Base-by-base conservation (phyloP, 2,888 invertebrate species). In the Sinopyrophorus schimmeli region DNA sequence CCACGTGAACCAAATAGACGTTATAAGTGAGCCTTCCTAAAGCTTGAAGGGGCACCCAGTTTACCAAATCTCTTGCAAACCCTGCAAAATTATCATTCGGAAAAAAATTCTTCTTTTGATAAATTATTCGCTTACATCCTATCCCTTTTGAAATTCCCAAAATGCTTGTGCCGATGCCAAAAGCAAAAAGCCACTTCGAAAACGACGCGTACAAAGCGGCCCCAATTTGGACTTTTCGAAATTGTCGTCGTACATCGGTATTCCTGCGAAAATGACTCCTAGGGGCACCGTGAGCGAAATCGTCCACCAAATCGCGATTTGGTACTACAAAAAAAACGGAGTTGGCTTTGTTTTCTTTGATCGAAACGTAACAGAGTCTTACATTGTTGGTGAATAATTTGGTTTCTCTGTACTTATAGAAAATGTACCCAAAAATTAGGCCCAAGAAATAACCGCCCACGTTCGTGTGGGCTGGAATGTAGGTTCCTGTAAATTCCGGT, bases 121-220 rank as follows among this genome's bases (percentile, higher is more conserved):
- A n/a, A n/a, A n/a, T n/a, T n/a, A n/a, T n/a, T n/a, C n/a, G 57
- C 69, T 64, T 54, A 73, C 73, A 62, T 48, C 73, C 73, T 11
- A 68, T 47, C 53, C 67, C 70, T 3, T 62, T 56, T 30, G 65
- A 62, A 61, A 71, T 64, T 40, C 66, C 54, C 14, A 64, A 50
- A 1, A 73, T 44, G 2, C 61, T 61, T 0, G 63, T 55, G 1
- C 65, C 65, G 17, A 71, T 66, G 9, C 70, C 61, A 3, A 74
- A 14, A 5, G 67, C 66, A 65, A 73, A 76, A 1, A 71, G 12
- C 55, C 71, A 73, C 47, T 71, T 72, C 35, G 70, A 69, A 1
- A 72, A 37, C 1, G 70, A 70, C 35, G 72, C 73, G 55, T 74
- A 77, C 1, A 76, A 12, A 1, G 72, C 72, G n/a, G 73, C 59